These are phyloP conservation scores for Clarias pachynema DNA, from an alignment of 2,797 vertebrate species.

Conservation along the genomic window DNA sequence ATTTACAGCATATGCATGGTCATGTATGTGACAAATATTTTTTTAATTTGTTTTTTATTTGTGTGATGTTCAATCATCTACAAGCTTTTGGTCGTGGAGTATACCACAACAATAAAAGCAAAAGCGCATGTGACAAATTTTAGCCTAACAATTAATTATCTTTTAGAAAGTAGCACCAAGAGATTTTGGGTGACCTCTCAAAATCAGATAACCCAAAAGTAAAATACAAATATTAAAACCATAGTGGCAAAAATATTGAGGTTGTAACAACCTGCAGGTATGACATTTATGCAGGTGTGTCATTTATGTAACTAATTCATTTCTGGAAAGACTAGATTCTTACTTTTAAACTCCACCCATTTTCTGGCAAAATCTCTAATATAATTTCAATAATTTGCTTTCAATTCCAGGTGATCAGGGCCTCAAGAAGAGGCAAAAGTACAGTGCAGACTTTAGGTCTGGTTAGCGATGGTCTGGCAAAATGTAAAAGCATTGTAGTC, in stretches of 20 bases:
- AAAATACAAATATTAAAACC: background rate
- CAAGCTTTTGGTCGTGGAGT: background rate
- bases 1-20: no score
- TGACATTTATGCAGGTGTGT: background rate
- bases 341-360: background rate
- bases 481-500: background rate
- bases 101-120: background rate
- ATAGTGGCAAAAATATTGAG: background rate
- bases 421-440: background rate
- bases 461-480: background rate
- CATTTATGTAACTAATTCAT: background rate
- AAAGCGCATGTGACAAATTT: background rate
- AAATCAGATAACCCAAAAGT: background rate
- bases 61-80: no score
- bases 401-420: background rate
- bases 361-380: background rate
- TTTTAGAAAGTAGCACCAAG: background rate
- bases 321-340: background rate
- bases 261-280: background rate
- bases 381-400: no score
- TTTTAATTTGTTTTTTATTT: no score
- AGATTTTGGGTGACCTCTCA: background rate
- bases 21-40: background rate
- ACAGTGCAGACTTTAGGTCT: background rate
- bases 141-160: background rate